Evolutionary conservation across 23 tunicate genomes (phyloP).

Genomic region (Styela clava): DNA sequence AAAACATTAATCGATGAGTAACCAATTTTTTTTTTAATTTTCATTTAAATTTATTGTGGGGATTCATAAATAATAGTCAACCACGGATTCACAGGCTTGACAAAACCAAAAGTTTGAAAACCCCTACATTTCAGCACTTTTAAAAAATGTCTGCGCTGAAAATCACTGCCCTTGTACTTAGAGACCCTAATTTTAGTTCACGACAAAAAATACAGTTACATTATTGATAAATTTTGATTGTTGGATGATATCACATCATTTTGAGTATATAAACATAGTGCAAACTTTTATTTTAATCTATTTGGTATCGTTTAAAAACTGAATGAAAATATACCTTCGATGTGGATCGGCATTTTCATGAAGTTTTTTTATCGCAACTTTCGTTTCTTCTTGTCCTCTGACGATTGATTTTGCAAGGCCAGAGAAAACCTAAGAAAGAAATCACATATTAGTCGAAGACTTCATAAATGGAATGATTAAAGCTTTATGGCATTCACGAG

Average conservation of each 20-base stretch:
- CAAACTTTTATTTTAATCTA: neutral
- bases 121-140: no score
- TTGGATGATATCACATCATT: neutral
- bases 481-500: no score
- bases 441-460: neutral
- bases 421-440: conserved; percentile 65
- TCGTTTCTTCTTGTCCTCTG: conserved; percentile 59
- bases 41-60: no score
- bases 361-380: conserved; percentile 72
- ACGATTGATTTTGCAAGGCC: conserved; percentile 67
- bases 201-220: neutral
- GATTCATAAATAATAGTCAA: no score
- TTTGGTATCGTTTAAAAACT: neutral
- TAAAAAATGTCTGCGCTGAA: no score
- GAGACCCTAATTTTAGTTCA: neutral
- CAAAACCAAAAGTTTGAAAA: no score
- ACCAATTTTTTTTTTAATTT: no score
- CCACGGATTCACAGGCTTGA: no score
- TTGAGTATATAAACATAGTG: neutral
- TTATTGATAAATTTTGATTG: neutral
- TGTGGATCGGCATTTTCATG: conserved; percentile 44
- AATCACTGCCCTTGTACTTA: no score
- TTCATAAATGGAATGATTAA: neutral
- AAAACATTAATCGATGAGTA: no score
- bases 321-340: conserved; percentile 18